Percentiles rank a stretch among this genome's conserved stretches.
phyloP scores from a whole-genome alignment of 1,140 invertebrate species.

The Spodoptera frugiperda region DNA sequence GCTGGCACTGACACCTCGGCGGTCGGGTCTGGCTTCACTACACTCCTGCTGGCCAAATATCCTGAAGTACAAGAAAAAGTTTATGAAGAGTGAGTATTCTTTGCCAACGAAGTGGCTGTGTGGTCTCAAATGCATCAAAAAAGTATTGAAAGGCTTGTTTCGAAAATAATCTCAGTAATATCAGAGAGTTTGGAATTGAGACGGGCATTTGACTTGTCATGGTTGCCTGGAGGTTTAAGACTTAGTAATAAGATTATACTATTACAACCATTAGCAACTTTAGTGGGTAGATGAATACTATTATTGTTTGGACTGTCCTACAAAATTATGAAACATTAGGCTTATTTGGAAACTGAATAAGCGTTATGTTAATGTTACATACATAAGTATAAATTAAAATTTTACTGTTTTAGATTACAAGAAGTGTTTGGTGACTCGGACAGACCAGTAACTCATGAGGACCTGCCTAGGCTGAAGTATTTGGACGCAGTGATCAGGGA shows the following conservation, averaged over 20 bases:
- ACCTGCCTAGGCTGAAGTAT: slow-evolving; percentile 41
- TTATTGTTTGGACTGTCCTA: too few relatives aligned
- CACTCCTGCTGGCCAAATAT: slow-evolving; percentile 51
- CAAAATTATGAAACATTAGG: too few relatives aligned
- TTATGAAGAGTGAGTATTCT: slow-evolving; percentile 57
- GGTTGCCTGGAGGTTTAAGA: too few relatives aligned
- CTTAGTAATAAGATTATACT: too few relatives aligned
- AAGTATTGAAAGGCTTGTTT: too few relatives aligned
- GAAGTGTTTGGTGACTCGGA: slow-evolving; percentile 46
- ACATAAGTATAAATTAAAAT: background rate
- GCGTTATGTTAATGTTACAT: too few relatives aligned
- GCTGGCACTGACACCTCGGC: slow-evolving; percentile 59
- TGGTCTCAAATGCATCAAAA: background rate
- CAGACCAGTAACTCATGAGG: slow-evolving; percentile 22
- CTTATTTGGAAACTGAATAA: too few relatives aligned
- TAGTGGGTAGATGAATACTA: too few relatives aligned
- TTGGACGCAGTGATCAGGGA: slow-evolving; percentile 48
- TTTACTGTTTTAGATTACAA: background rate
- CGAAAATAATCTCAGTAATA: too few relatives aligned
- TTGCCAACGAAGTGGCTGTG: background rate
- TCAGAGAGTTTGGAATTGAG: too few relatives aligned
- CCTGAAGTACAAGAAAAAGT: slow-evolving; percentile 57
- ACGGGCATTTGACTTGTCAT: too few relatives aligned
- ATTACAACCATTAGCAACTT: too few relatives aligned
- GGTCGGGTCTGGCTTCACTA: slow-evolving; percentile 42